phyloP scores from a whole-genome alignment of 2,113 vertebrate species.

The Nannospalax galili region DNA sequence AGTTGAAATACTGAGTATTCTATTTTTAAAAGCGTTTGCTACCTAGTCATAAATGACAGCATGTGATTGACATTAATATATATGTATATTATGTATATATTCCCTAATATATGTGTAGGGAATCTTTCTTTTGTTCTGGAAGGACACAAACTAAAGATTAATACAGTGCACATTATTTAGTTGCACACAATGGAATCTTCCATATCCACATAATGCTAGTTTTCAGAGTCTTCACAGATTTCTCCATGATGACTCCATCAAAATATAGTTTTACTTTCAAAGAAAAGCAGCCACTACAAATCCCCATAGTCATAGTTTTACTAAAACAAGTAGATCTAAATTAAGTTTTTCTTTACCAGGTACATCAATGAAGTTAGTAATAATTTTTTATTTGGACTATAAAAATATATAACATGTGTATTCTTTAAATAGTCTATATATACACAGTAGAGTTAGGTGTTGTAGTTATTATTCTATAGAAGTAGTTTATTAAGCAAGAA shows the following conservation, averaged over 20 bases:
- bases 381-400: conserved; percentile 19
- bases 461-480: conserved; percentile 17
- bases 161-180: conserved; percentile 30
- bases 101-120: background rate
- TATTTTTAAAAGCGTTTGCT: conserved; percentile 35
- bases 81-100: background rate
- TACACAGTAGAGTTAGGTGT: background rate
- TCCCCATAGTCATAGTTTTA: background rate
- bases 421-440: background rate
- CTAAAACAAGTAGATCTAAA: background rate
- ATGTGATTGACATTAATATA: conserved; percentile 13
- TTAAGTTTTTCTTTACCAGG: conserved; percentile 16
- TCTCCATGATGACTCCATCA: background rate
- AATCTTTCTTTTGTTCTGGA: conserved; percentile 33
- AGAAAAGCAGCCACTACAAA: background rate
- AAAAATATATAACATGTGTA: background rate
- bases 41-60: conserved; percentile 37
- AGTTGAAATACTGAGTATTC: conserved; percentile 36
- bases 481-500: background rate
- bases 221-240: conserved; percentile 56
- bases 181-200: background rate
- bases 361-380: conserved; percentile 6
- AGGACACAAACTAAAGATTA: conserved; percentile 11
- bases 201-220: background rate
- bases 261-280: conserved; percentile 46